Base-by-base conservation (phyloP, 2,797 vertebrate species). In the Scomberomorus guttatus region DNA sequence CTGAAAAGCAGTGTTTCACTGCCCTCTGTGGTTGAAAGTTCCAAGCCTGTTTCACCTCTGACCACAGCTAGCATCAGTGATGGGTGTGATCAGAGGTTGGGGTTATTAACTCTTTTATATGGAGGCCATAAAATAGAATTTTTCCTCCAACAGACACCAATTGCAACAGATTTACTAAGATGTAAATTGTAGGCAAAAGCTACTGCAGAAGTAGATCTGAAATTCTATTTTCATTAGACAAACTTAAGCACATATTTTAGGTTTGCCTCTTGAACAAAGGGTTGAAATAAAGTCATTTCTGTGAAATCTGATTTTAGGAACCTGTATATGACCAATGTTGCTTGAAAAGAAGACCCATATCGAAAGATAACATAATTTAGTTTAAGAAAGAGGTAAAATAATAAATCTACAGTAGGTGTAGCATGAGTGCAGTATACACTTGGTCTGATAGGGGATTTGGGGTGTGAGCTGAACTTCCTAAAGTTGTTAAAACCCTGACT, bases 391-490 rank as follows among this genome's bases (percentile, higher is more conserved):
- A 51, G 4, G 6, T 50, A 58, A 70, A n/a, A n/a, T n/a, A 74
- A 5, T 72, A 44, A 63, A 27, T 17, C 29, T 44, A 44, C 15
- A 17, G 42, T 52, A 6, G 25, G n/a, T 34, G 29, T 4, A 61
- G 12, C 3, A 6, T 42, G n/a, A 54, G 51, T 59, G 6, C 22
- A 42, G 6, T 15, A 37, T 25, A 61, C 9, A 57, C 7, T 29
- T 56, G 17, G 59, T 73, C 14, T 64, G 67, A 72, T 77, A 25
- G 17, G 55, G 29, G 70, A 64, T 81, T 63, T n/a, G 20, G 39
- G 48, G 42, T 57, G 22, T 75, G 46, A 82, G 66, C n/a, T 70
- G 46, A 71, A 80, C 61, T 77, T 87, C n/a, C 50, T 44, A 3
- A 73, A 73, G 62, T 77, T 70, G 27, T 67, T 73, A 70, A 72